Conservation (phyloP, 2,888 invertebrate species). For the Piscicola geometra region DNA sequence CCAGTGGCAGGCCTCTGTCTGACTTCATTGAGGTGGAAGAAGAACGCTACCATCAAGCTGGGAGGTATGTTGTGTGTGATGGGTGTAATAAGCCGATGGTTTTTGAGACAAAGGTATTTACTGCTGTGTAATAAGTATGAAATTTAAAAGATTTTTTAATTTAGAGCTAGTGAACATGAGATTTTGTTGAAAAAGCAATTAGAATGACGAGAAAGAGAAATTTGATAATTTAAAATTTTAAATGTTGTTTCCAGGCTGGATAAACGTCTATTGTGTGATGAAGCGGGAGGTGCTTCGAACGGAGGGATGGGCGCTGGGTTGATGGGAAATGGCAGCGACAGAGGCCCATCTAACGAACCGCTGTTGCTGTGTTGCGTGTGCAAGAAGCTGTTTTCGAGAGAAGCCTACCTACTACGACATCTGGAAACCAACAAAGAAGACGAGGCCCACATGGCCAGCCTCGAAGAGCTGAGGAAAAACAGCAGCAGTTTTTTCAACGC, state of each 20-base stretch:
- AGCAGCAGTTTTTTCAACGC: slow-evolving; percentile 25
- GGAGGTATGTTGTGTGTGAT: not conserved
- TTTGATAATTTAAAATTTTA: no score
- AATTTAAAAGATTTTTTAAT: not conserved
- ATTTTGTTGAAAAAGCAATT: no score
- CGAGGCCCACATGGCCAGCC: slow-evolving; percentile 37
- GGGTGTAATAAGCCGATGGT: not conserved
- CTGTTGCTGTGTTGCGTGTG: slow-evolving; percentile 41
- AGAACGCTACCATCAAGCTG: not conserved
- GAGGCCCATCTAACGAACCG: slow-evolving; percentile 19
- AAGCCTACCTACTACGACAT: slow-evolving; percentile 42
- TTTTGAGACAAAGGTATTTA: no score
- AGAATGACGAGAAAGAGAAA: no score
- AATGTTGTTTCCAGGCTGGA: no score
- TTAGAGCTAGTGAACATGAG: not conserved
- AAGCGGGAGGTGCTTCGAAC: not conserved
- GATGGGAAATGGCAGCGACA: slow-evolving; percentile 20
- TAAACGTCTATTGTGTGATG: not conserved
- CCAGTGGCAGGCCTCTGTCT: slow-evolving; percentile 41
- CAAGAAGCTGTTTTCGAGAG: slow-evolving; percentile 43
- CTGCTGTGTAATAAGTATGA: no score
- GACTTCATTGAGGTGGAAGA: slow-evolving; percentile 40
- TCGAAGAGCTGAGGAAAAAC: slow-evolving; percentile 35
- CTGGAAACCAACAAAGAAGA: slow-evolving; percentile 43
- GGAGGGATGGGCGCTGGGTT: not conserved